These are phyloP conservation scores for Apodemia zela DNA, from an alignment of 2,888 invertebrate species.

Conservation along the genomic window DNA sequence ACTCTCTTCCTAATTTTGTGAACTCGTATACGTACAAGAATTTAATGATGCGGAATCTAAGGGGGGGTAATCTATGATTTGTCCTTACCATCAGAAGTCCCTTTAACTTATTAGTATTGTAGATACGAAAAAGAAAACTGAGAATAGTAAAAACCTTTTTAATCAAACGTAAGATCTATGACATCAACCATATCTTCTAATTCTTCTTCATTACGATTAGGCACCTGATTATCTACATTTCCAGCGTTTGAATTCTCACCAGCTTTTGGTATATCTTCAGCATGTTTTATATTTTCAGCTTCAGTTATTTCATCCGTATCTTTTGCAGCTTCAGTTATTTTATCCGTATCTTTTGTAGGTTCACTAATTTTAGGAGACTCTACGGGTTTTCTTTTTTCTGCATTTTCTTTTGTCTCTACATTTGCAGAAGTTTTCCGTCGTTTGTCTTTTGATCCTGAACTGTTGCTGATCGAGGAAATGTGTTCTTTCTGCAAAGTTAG, in stretches of 20 bases:
- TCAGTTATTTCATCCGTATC: constrained; percentile 20
- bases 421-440: constrained; percentile 42
- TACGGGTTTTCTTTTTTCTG: constrained; percentile 10
- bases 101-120: too few relatives aligned
- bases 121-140: constrained; percentile 15
- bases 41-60: too few relatives aligned
- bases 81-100: too few relatives aligned
- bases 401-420: constrained; percentile 25
- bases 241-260: constrained; percentile 21
- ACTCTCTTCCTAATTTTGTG: too few relatives aligned
- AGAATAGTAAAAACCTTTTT: constrained; percentile 27
- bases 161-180: constrained; percentile 56
- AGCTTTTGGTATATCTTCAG: constrained; percentile 24
- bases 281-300: constrained; percentile 25
- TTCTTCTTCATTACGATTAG: constrained; percentile 18
- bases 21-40: too few relatives aligned
- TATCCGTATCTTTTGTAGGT: not conserved
- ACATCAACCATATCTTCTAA: constrained; percentile 39
- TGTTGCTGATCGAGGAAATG: constrained; percentile 24
- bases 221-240: constrained; percentile 17
- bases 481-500: too few relatives aligned
- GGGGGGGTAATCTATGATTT: too few relatives aligned
- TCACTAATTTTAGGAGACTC: not conserved
- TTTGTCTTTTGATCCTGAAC: constrained; percentile 43
- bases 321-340: constrained; percentile 20